Conservation (phyloP, 2,797 vertebrate species). For the Gallinago stenura region DNA sequence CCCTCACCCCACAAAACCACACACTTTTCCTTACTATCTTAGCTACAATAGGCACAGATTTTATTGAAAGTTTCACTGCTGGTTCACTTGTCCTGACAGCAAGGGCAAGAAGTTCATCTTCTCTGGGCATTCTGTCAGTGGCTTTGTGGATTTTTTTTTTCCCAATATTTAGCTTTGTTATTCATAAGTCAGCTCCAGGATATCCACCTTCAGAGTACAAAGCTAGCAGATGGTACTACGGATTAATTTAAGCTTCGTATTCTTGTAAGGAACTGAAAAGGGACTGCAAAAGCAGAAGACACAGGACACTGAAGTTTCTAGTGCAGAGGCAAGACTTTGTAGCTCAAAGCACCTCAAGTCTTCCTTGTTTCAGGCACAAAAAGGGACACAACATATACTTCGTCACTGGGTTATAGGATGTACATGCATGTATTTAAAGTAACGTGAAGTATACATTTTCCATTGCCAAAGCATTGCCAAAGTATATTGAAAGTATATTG, state of each 20-base stretch:
- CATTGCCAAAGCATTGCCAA: neutral
- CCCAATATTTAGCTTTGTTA: neutral
- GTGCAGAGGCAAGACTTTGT: neutral
- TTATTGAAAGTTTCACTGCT: neutral
- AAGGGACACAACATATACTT: neutral
- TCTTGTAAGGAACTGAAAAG: neutral
- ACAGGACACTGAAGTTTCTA: neutral
- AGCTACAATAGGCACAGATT: neutral
- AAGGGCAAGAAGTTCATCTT: neutral
- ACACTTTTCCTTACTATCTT: neutral
- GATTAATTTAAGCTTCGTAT: neutral
- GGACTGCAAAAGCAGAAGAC: neutral
- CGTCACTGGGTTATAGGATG: neutral
- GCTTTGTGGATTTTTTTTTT: neutral
- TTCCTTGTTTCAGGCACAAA: neutral
- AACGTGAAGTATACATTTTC: neutral
- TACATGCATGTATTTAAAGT: neutral
- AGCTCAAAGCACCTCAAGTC: neutral
- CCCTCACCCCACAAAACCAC: neutral
- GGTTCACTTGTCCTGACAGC: neutral
- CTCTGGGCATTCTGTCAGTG: neutral
- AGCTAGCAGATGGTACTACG: neutral
- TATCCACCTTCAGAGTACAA: neutral
- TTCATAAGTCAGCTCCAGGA: neutral
- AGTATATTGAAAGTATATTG: neutral